These are phyloP conservation scores for Nezara viridula DNA, from an alignment of 2,888 invertebrate genomes.

Conservation along the genomic window DNA sequence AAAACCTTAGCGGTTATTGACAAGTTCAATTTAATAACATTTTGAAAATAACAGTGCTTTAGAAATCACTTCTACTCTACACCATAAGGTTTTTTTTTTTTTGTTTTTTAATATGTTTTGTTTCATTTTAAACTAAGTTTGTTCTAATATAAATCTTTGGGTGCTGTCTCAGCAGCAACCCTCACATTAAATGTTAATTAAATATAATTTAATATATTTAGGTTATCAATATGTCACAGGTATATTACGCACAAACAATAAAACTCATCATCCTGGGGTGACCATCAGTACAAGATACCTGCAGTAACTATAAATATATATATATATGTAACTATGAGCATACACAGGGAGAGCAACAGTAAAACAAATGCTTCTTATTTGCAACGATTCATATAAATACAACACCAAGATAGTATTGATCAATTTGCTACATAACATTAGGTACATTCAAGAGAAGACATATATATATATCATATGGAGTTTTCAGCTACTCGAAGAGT, in stretches of 20 bases:
- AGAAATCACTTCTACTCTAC: constrained; percentile 57
- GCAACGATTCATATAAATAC: constrained; percentile 61
- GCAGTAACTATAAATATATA: constrained; percentile 52
- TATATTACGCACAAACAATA: constrained; percentile 53
- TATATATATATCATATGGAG: constrained; percentile 63
- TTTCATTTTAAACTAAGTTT: constrained; percentile 52
- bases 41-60: constrained; percentile 57
- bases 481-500: constrained; percentile 61
- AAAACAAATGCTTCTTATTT: constrained; percentile 42
- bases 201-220: constrained; percentile 57
- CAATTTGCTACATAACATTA: constrained; percentile 61
- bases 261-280: constrained; percentile 20
- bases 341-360: constrained; percentile 56
- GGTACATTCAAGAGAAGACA: constrained; percentile 63
- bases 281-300: constrained; percentile 56
- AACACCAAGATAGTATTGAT: constrained; percentile 64
- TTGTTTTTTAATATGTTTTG: not conserved
- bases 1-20: constrained; percentile 55
- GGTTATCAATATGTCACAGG: constrained; percentile 57
- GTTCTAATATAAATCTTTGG: constrained; percentile 51
- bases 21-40: constrained; percentile 54
- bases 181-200: constrained; percentile 57
- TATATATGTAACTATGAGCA: constrained; percentile 54
- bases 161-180: constrained; percentile 28
- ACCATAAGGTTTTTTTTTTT: constrained; percentile 36